Conservation (phyloP, 1,140 invertebrate genomes). For the Heterodera schachtii region DNA sequence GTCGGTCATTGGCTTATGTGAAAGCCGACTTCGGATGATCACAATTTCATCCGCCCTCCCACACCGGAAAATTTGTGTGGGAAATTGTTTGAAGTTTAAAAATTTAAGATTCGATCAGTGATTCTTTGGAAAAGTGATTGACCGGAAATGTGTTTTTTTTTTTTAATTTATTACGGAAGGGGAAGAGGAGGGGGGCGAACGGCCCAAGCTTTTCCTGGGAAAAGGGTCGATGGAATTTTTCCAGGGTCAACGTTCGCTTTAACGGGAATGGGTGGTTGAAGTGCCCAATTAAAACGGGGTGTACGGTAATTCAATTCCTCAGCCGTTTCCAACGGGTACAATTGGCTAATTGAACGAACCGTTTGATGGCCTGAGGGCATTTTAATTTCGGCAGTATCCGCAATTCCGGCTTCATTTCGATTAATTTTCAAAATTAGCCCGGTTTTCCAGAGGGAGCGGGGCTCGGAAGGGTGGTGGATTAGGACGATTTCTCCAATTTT, state of each 20-base stretch:
- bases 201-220: too few relatives aligned
- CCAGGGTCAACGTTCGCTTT: too few relatives aligned
- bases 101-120: too few relatives aligned
- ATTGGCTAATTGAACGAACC: not conserved
- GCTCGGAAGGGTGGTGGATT: not conserved
- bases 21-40: too few relatives aligned
- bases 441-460: not conserved
- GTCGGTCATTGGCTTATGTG: too few relatives aligned
- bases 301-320: not conserved
- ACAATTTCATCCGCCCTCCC: too few relatives aligned
- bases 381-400: not conserved
- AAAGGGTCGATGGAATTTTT: too few relatives aligned
- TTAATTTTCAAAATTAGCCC: not conserved
- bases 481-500: not conserved
- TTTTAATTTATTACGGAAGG: not conserved
- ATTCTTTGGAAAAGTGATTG: too few relatives aligned
- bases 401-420: not conserved
- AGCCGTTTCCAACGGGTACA: conserved; percentile 8
- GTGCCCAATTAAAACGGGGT: too few relatives aligned
- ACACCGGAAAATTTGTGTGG: not conserved
- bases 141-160: too few relatives aligned
- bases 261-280: too few relatives aligned
- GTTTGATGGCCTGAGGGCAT: not conserved
- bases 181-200: not conserved
- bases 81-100: not conserved